These are phyloP conservation scores for Phycodurus eques DNA, from an alignment of 2,113 vertebrate species.

Conservation along the genomic window DNA sequence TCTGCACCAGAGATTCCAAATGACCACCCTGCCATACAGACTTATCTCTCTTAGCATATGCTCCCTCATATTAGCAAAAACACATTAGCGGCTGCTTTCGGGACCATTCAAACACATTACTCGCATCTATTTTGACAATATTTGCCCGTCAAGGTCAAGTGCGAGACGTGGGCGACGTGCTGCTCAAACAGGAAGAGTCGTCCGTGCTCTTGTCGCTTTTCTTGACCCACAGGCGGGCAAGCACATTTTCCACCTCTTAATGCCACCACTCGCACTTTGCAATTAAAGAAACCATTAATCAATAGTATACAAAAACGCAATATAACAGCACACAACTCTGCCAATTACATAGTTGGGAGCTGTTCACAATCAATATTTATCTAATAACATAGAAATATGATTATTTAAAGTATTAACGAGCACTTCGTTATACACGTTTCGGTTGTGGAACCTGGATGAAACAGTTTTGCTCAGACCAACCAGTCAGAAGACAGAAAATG, in stretches of 20 bases:
- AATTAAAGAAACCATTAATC: not conserved
- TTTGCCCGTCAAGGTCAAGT: constrained; percentile 39
- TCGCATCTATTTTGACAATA: constrained; percentile 11
- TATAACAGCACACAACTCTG: too few species aligned
- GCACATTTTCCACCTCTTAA: not conserved
- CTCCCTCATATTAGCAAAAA: constrained; percentile 27
- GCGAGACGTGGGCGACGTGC: not conserved
- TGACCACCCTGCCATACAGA: constrained; percentile 30
- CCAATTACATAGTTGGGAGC: too few species aligned
- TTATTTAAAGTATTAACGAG: too few species aligned
- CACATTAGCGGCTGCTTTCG: constrained; percentile 32
- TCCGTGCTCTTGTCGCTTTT: not conserved
- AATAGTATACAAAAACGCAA: not conserved
- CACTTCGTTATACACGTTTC: too few species aligned
- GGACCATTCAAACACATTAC: constrained; percentile 21
- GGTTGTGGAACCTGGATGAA: too few species aligned
- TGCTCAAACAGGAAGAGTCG: constrained; percentile 17
- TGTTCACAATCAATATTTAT: too few species aligned
- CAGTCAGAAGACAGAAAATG: too few species aligned
- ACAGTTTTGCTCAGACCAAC: too few species aligned
- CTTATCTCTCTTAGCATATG: constrained; percentile 45
- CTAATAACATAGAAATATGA: too few species aligned
- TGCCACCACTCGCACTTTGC: not conserved
- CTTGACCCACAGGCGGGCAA: not conserved
- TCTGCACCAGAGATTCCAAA: constrained; percentile 32